Conservation (phyloP, 1,140 invertebrate species). For the Drosophila pachea region DNA sequence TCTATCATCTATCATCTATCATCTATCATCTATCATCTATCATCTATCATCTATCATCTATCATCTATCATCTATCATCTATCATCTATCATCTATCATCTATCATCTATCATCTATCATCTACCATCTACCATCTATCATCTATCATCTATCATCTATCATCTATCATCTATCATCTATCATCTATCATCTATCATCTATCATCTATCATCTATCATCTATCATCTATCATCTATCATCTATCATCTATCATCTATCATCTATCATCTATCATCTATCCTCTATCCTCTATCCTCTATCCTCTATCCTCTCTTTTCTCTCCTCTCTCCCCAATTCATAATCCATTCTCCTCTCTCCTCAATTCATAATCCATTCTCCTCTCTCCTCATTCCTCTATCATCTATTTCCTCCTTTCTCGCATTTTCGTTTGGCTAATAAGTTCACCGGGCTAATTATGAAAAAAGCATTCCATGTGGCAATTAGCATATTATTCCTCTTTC, state of each 20-base stretch:
- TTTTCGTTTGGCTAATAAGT: not conserved
- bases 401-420: too few species aligned
- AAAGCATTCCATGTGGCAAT: slow-evolving; percentile 2
- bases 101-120: not conserved
- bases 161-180: not conserved
- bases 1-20: not conserved
- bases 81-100: not conserved
- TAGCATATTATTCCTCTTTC: not conserved
- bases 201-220: not conserved
- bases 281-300: too few species aligned
- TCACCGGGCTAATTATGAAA: not conserved
- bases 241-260: too few species aligned
- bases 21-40: not conserved
- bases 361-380: too few species aligned
- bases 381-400: too few species aligned
- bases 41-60: slow-evolving; percentile 4
- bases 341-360: too few species aligned
- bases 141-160: not conserved
- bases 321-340: too few species aligned
- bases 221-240: not conserved
- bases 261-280: too few species aligned
- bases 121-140: not conserved
- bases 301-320: too few species aligned
- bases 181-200: slow-evolving; percentile 2
- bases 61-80: slow-evolving; percentile 1